These are phyloP conservation scores for Noctua janthina DNA, from an alignment of 2,888 invertebrate genomes.

Conservation along the genomic window DNA sequence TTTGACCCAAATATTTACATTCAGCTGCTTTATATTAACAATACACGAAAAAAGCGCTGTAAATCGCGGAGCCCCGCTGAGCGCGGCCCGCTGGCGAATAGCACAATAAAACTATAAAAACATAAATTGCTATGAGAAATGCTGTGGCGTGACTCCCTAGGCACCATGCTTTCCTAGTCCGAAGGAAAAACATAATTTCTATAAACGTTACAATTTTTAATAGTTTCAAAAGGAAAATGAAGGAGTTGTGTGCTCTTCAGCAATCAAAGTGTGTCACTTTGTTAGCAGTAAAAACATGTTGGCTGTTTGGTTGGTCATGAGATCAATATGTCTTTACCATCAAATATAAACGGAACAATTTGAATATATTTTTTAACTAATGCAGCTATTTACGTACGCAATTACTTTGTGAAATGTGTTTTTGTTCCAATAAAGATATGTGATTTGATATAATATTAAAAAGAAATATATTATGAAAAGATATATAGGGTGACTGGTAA, in stretches of 20 bases:
- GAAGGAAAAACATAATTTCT: constrained; percentile 33
- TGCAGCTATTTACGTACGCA: too few species aligned
- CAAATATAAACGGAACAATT: neutral
- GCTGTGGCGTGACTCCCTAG: constrained; percentile 75
- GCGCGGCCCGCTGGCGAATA: constrained; percentile 70
- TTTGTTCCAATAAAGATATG: too few species aligned
- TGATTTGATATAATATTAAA: too few species aligned
- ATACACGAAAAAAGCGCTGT: constrained; percentile 61
- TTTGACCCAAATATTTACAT: constrained; percentile 62
- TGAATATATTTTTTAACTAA: too few species aligned
- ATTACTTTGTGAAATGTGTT: too few species aligned
- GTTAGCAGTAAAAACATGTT: too few species aligned
- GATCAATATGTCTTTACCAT: neutral
- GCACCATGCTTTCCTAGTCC: constrained; percentile 52
- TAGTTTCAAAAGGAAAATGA: neutral
- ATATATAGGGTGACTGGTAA: neutral
- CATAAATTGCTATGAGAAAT: constrained; percentile 79
- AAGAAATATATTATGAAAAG: neutral
- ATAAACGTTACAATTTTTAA: constrained; percentile 15
- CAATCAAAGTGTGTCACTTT: neutral
- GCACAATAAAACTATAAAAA: constrained; percentile 81
- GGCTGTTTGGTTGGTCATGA: neutral
- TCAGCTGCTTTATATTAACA: constrained; percentile 47
- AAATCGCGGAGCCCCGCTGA: constrained; percentile 65
- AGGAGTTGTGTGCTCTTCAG: neutral